These are phyloP conservation scores for Polydrusus tereticollis DNA, from an alignment of 2,888 invertebrate species.

Conservation along the genomic window DNA sequence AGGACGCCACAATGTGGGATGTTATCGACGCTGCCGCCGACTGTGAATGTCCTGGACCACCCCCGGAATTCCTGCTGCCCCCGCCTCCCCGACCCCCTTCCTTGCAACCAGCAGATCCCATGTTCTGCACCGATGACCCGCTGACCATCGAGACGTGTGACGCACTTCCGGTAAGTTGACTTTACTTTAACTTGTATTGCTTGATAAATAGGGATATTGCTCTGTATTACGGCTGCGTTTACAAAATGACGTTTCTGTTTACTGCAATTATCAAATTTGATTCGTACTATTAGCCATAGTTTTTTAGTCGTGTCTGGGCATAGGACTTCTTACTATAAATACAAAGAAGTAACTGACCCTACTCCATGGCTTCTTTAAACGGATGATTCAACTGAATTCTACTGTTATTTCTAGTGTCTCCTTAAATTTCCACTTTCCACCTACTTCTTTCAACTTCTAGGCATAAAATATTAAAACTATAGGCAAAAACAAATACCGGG, in stretches of 20 bases:
- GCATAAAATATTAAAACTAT: too few species aligned
- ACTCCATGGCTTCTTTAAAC: too few species aligned
- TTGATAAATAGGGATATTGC: neutral
- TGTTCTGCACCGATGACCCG: slow-evolving; percentile 79
- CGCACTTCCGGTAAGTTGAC: slow-evolving; percentile 79
- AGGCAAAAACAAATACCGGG: too few species aligned
- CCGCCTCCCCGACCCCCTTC: slow-evolving; percentile 82
- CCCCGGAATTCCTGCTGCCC: slow-evolving; percentile 81
- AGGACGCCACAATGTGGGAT: slow-evolving; percentile 75
- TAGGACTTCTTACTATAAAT: too few species aligned
- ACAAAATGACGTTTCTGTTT: neutral
- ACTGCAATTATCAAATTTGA: too few species aligned
- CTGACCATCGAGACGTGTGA: slow-evolving; percentile 82
- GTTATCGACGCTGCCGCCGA: slow-evolving; percentile 72
- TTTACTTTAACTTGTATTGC: neutral
- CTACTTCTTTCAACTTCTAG: too few species aligned
- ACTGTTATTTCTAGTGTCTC: too few species aligned
- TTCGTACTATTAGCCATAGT: too few species aligned
- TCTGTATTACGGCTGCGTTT: neutral
- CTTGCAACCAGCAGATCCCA: slow-evolving; percentile 74
- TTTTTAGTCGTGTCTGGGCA: too few species aligned
- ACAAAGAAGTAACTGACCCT: too few species aligned
- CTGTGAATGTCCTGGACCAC: slow-evolving; percentile 83
- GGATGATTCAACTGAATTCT: too few species aligned
- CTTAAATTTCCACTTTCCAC: too few species aligned